Base-by-base conservation (phyloP, 2,797 vertebrate species). In the Esox masquinongy region DNA sequence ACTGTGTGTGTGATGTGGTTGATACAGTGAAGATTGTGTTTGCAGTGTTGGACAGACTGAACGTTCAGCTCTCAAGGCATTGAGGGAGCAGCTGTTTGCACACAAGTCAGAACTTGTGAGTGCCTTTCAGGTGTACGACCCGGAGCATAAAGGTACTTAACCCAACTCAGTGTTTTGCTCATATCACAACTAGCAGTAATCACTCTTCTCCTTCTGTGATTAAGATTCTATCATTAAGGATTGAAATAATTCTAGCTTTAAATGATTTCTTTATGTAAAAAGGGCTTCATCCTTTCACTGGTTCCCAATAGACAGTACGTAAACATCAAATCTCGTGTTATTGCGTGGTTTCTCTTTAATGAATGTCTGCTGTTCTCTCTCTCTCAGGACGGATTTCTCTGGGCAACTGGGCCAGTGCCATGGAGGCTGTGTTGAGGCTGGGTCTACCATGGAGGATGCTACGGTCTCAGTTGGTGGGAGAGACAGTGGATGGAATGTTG, bases 371-470 rank as follows among this genome's bases (percentile, higher is more conserved):
- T 68, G 53, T 75, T 1, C 1, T 69, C 34, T 2, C 34, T 2
- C 22, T 74, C 50, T 0, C 80, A 98, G 97, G 96, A 74, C 29
- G 74, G 31, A 95, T 99, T 83, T 87, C 92, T 0, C 77, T 96
- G 68, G 95, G 90, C 22, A 91, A 96, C 82, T 98, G 97, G 97
- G 96, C 96, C 0, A 90, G 78, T 0, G 95, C 93, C 0, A 86
- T 96, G 78, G 97, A 98, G 89, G 91, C 87, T 0, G 93, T 95
- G 11, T 76, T 98, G 77, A 93, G 80, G 0, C 90, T 99, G 51
- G 94, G 96, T 1, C 79, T 99, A 79, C 97, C 97, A 0, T 99
- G 97, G 97, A 85, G 96, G 73, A 93, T 98, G 87, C 90, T 99
- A 79, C 91, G 95, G 29, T 87, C 95, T 0, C 97, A 98, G 88